Percentiles rank a stretch among this genome's conserved stretches.
These are phyloP conservation scores for Parnassius orleans DNA, from an alignment of 2,888 invertebrate species.

Conservation along the genomic window DNA sequence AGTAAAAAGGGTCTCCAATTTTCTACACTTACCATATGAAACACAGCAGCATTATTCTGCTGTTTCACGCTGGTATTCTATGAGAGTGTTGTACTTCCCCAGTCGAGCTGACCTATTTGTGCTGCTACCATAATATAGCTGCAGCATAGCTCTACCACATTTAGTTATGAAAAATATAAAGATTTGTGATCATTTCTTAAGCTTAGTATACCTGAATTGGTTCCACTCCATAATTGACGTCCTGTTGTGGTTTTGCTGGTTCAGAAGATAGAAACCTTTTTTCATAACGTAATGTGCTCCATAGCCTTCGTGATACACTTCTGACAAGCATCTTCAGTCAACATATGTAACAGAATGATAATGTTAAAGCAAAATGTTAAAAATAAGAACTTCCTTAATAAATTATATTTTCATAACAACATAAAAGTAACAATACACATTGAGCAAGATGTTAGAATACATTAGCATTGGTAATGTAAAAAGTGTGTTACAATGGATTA, in stretches of 20 bases:
- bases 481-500: slow-evolving; percentile 10
- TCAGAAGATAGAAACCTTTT: slow-evolving; percentile 63
- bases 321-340: slow-evolving; percentile 64
- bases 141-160: too few species aligned
- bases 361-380: slow-evolving; percentile 13
- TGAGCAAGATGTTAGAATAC: slow-evolving; percentile 12
- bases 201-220: slow-evolving; percentile 53
- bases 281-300: slow-evolving; percentile 55
- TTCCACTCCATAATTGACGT: slow-evolving; percentile 52
- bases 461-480: slow-evolving; percentile 7
- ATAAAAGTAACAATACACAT: not conserved
- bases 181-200: too few species aligned
- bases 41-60: too few species aligned
- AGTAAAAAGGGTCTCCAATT: too few species aligned
- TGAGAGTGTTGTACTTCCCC: too few species aligned
- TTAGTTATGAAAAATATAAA: too few species aligned
- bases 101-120: too few species aligned
- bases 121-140: too few species aligned
- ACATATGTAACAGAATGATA: slow-evolving; percentile 21
- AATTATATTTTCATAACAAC: slow-evolving; percentile 18
- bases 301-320: slow-evolving; percentile 55
- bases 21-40: too few species aligned
- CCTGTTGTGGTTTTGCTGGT: slow-evolving; percentile 52
- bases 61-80: too few species aligned
- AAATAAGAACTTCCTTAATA: slow-evolving; percentile 27